Evolutionary conservation across 1,140 invertebrate genomes (phyloP), one percentile per base, ranked within the genome.

Genomic region (Battus philenor): DNA sequence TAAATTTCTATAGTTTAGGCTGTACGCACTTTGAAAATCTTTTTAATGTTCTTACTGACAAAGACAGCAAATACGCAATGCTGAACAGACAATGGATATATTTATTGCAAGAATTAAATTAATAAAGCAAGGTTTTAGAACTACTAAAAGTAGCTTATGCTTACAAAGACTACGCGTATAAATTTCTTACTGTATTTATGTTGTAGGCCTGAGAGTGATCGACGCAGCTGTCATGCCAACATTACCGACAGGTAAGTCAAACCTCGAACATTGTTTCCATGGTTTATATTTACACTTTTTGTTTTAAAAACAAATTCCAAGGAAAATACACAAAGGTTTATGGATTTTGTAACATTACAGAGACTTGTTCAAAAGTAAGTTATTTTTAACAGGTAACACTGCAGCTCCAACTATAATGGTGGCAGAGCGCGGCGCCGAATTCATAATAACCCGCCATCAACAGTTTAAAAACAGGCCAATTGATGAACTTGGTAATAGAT

Each of bases 351-450:
- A n/a, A n/a, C n/a, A n/a, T n/a, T n/a, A n/a, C n/a, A n/a, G n/a
- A n/a, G n/a, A n/a, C n/a, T n/a, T n/a, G n/a, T n/a, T n/a, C n/a
- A n/a, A n/a, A n/a, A n/a, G n/a, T n/a, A n/a, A n/a, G n/a, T n/a
- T n/a, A n/a, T n/a, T n/a, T n/a, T n/a, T n/a, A n/a, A n/a, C n/a
- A 47, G 93, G 93, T 1, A 95, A 96, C 62, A 94, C 94, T 0
- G 93, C 93, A 45, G 93, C 93, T 0, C 92, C 94, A 0, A 87
- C 88, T 1, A 92, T 96, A 5, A 95, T 97, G 94, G 92, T 97
- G 30, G 94, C 90, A 0, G 94, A 97, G 64, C 90, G 92, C 54
- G 93, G 90, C 1, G 89, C 93, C 0, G 92, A 94, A 59, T 89
- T 95, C 50, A 90, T 95, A 31, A 90, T 91, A 47, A 88, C 59